Base-by-base conservation (phyloP, 1,140 invertebrate species). In the Drosophila nebulosa region DNA sequence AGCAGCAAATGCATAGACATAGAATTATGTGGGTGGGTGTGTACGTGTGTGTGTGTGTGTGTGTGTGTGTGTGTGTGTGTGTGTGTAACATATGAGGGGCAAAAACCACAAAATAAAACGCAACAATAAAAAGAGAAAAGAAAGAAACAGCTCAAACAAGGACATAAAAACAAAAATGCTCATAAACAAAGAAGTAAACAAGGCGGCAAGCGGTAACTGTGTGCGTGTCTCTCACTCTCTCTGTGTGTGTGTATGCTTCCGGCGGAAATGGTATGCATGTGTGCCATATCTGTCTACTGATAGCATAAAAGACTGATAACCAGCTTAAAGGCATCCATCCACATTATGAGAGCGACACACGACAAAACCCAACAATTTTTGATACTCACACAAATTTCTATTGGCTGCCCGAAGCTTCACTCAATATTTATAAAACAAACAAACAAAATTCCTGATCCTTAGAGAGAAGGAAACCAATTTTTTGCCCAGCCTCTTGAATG, bases 151-250 rank as follows among this genome's bases (percentile, higher is more conserved):
- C 60, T 53, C 27, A 65, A 65, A 69, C 51, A 58, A 55, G 71
- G 36, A 39, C 64, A 80, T 74, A 76, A 77, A 77, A 77, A 61
- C 64, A 73, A 52, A 51, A 72, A 66, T 69, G 78, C 64, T 66
- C 79, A 78, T 86, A 86, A 86, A 86, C 83, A 86, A 88, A 79
- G 83, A 86, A 88, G 80, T 83, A 86, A 86, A 86, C 83, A 88
- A 78, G 75, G 67, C 75, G 61, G 68, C 71, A 74, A 83, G 71
- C 74, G 70, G 62, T 80, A 88, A 81, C 32, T 68, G 18, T 39
- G 46, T 46, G 36, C 55, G 32, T 55, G 46, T n/a, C 30, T 64
- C 46, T 46, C 53, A 58, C 66, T 70, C 68, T 71, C 53, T 81
- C 62, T 78, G 61, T 78, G 73, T 60, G 67, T 69, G 74, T 52